Evolutionary conservation across 1,140 invertebrate genomes (phyloP).

Genomic region (Drosophila auraria): DNA sequence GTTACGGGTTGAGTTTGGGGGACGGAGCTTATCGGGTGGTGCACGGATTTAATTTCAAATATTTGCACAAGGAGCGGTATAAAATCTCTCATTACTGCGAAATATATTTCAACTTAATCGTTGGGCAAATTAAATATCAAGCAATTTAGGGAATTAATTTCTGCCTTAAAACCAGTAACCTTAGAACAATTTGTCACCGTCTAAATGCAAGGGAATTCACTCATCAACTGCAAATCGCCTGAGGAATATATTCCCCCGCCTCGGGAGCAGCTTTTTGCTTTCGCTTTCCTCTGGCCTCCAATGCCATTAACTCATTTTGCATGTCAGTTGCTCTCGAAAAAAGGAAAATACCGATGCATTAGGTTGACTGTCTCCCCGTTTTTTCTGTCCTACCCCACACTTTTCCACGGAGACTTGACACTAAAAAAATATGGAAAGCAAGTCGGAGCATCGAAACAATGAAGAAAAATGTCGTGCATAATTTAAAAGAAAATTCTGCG

Average conservation of each 20-base stretch:
- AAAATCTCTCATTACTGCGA: slow-evolving; percentile 10
- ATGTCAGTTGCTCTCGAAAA: slow-evolving; percentile 46
- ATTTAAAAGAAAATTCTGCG: slow-evolving; percentile 38
- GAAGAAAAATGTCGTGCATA: slow-evolving; percentile 56
- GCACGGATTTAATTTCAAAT: slow-evolving; percentile 52
- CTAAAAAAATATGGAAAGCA: slow-evolving; percentile 46
- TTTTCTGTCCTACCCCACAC: slow-evolving; percentile 3
- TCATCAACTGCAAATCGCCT: slow-evolving; percentile 39
- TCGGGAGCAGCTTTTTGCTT: slow-evolving; percentile 23
- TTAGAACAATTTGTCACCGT: neutral
- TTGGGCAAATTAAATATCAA: slow-evolving; percentile 33
- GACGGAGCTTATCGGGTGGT: slow-evolving; percentile 41
- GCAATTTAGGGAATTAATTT: neutral
- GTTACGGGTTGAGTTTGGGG: slow-evolving; percentile 22
- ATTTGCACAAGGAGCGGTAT: slow-evolving; percentile 21
- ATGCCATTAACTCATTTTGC: slow-evolving; percentile 67
- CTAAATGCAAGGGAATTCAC: slow-evolving; percentile 31
- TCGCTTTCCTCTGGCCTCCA: slow-evolving; percentile 38
- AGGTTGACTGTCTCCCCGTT: slow-evolving; percentile 33
- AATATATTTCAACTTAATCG: slow-evolving; percentile 18
- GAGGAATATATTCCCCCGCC: slow-evolving; percentile 27
- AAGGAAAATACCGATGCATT: slow-evolving; percentile 60
- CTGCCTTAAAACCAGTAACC: slow-evolving; percentile 9
- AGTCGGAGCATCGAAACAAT: slow-evolving; percentile 50
- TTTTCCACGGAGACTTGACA: slow-evolving; percentile 47